These are phyloP conservation scores for Macrosteles quadrilineatus DNA, from an alignment of 1,140 invertebrate genomes.

Conservation along the genomic window DNA sequence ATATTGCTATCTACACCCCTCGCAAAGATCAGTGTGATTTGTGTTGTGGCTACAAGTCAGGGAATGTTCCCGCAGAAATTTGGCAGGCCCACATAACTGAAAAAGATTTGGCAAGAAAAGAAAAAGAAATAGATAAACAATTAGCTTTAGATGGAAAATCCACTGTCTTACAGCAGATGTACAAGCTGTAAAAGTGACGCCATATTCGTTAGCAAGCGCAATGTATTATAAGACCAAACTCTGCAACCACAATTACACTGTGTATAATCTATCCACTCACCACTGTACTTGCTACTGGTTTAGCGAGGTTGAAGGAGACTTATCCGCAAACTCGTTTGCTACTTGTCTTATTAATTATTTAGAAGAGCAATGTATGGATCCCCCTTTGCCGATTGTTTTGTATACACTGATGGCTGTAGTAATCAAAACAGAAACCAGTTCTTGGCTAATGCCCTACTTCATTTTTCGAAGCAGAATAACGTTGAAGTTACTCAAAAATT, in stretches of 20 bases:
- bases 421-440: conserved; percentile 21
- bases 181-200: conserved; percentile 40
- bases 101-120: conserved; percentile 21
- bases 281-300: conserved; percentile 32
- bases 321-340: conserved; percentile 28
- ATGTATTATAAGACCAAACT: conserved; percentile 47
- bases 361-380: conserved; percentile 23
- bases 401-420: conserved; percentile 45
- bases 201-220: conserved; percentile 43
- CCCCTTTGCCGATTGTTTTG: conserved; percentile 33
- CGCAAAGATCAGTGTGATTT: conserved; percentile 9
- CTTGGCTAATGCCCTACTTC: background rate
- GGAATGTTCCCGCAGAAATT: conserved; percentile 31
- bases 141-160: conserved; percentile 19
- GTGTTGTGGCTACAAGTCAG: background rate
- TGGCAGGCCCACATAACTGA: conserved; percentile 19
- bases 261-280: conserved; percentile 38
- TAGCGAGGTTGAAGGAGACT: conserved; percentile 17
- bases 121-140: conserved; percentile 28
- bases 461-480: background rate
- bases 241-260: conserved; percentile 43
- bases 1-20: background rate
- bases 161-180: conserved; percentile 40
- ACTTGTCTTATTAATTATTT: conserved; percentile 44
- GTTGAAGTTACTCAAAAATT: conserved; percentile 46